Evolutionary conservation across 2,888 invertebrate genomes (phyloP).

Genomic region (Drosophila buzzatii): DNA sequence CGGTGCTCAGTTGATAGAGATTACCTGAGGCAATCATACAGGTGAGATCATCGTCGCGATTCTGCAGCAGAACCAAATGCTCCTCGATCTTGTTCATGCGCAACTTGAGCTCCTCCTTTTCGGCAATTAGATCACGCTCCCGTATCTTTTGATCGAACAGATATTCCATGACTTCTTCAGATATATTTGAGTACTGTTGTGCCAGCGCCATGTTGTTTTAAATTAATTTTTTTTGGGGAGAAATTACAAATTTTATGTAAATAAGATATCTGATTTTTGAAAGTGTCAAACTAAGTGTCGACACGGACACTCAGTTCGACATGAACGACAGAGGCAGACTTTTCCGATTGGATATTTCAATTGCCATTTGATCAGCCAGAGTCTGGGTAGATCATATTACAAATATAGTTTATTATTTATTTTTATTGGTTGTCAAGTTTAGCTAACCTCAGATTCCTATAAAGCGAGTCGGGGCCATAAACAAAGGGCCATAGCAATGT

Average conservation of each 20-base stretch:
- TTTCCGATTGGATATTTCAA: background rate
- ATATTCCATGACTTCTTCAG: slow-evolving; percentile 61
- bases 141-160: slow-evolving; percentile 57
- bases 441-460: slow-evolving; percentile 24
- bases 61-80: slow-evolving; percentile 46
- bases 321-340: background rate
- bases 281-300: slow-evolving; percentile 13
- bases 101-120: slow-evolving; percentile 53
- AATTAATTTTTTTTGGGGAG: background rate
- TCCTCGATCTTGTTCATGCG: slow-evolving; percentile 46
- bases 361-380: background rate
- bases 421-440: slow-evolving; percentile 19
- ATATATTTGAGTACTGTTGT: slow-evolving; percentile 29
- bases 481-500: slow-evolving; percentile 61
- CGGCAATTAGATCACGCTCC: slow-evolving; percentile 40
- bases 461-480: slow-evolving; percentile 14
- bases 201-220: slow-evolving; percentile 16
- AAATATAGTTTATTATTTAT: slow-evolving; percentile 24
- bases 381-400: slow-evolving; percentile 13
- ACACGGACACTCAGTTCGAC: background rate
- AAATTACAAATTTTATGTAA: slow-evolving; percentile 7
- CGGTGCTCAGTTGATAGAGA: slow-evolving; percentile 60
- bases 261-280: slow-evolving; percentile 10
- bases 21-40: slow-evolving; percentile 58
- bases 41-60: slow-evolving; percentile 45